These are phyloP conservation scores for Anthrax anthrax DNA, from an alignment of 2,888 invertebrate species.

Conservation along the genomic window DNA sequence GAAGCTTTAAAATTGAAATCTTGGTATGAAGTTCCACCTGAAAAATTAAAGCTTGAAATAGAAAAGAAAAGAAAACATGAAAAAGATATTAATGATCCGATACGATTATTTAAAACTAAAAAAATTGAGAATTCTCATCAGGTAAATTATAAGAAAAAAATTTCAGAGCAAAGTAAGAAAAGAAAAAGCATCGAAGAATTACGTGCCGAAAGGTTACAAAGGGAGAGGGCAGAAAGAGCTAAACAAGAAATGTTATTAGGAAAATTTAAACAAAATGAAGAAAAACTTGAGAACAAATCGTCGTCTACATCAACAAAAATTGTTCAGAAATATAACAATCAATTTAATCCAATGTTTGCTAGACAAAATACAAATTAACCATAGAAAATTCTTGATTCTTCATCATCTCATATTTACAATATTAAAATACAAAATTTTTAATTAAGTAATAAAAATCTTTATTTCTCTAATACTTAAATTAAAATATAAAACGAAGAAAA, in stretches of 20 bases:
- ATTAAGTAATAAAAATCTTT: background rate
- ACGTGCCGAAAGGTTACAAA: slow-evolving; percentile 25
- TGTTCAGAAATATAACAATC: slow-evolving; percentile 82
- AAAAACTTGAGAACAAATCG: slow-evolving; percentile 22
- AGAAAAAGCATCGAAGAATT: slow-evolving; percentile 4
- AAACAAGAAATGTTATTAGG: slow-evolving; percentile 41
- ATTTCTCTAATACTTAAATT: background rate
- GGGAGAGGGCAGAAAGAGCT: slow-evolving; percentile 66
- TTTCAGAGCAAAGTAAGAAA: slow-evolving; percentile 18
- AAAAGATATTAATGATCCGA: slow-evolving; percentile 58
- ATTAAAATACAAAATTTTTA: too few relatives aligned
- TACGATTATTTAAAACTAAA: slow-evolving; percentile 46
- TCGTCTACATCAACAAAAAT: slow-evolving; percentile 27
- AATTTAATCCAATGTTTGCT: slow-evolving; percentile 86
- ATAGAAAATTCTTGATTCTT: too few relatives aligned
- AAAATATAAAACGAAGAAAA: background rate
- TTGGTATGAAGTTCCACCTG: slow-evolving; percentile 69
- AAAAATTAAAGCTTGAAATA: slow-evolving; percentile 13
- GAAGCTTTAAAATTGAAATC: slow-evolving; percentile 70
- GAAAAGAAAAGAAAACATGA: slow-evolving; percentile 48
- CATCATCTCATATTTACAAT: background rate
- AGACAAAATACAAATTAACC: slow-evolving; percentile 75
- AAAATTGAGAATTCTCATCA: background rate
- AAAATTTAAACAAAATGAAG: slow-evolving; percentile 20
- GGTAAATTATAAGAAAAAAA: too few relatives aligned